Evolutionary conservation across 2,888 invertebrate species (phyloP).

Genomic region (Aromia moschata): DNA sequence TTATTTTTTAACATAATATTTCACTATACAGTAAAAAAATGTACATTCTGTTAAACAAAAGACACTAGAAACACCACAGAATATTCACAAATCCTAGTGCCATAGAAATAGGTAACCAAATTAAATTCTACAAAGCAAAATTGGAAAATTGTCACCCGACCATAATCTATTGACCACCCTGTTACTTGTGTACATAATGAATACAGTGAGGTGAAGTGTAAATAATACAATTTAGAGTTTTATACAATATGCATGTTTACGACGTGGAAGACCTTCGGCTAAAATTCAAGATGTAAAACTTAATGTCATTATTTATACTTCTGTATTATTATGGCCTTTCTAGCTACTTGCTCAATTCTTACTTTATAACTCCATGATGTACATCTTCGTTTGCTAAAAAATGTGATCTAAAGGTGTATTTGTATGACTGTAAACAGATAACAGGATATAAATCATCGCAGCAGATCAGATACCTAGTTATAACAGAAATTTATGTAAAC

Average conservation of each 20-base stretch:
- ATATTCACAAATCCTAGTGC: no score
- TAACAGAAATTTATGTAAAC: slow-evolving; percentile 6
- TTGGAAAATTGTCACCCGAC: no score
- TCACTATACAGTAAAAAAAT: no score
- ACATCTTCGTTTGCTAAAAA: background rate
- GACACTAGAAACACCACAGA: no score
- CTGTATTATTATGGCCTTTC: background rate
- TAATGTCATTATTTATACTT: background rate
- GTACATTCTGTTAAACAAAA: no score
- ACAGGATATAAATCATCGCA: background rate
- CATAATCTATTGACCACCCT: background rate
- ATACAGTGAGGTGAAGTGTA: slow-evolving; percentile 1
- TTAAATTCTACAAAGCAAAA: no score
- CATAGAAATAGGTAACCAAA: no score
- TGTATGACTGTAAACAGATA: slow-evolving; percentile 2
- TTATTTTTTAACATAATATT: no score
- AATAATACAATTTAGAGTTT: slow-evolving; percentile 11
- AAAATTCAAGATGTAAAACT: slow-evolving; percentile 3
- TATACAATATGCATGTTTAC: slow-evolving; percentile 13
- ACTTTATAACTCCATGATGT: background rate
- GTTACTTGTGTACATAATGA: background rate
- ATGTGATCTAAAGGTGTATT: slow-evolving; percentile 1
- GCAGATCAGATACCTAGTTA: background rate
- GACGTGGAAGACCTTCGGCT: slow-evolving; percentile 5
- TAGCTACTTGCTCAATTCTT: background rate